phyloP scores from a whole-genome alignment of 2,888 invertebrate genomes.

The Morpho helenor region DNA sequence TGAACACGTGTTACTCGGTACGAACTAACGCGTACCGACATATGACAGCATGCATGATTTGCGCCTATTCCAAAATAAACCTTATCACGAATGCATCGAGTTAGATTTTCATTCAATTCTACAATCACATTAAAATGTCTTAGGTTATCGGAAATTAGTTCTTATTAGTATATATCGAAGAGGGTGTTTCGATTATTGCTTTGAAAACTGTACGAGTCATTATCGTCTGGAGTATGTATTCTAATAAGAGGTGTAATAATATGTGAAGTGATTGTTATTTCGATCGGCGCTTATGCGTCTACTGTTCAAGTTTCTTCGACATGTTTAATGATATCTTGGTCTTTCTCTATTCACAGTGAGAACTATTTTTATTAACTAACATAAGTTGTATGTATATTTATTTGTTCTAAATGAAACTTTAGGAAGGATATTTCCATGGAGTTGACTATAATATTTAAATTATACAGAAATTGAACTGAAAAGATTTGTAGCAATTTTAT shows the following conservation, averaged over 20 bases:
- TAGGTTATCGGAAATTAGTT: constrained; percentile 33
- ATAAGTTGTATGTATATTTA: neutral
- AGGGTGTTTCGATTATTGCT: constrained; percentile 29
- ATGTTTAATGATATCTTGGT: constrained; percentile 13
- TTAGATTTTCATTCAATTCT: constrained; percentile 22
- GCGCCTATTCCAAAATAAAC: constrained; percentile 26
- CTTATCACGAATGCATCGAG: constrained; percentile 26
- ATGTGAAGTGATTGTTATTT: constrained; percentile 30
- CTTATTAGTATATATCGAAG: constrained; percentile 31
- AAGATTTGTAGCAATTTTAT: neutral
- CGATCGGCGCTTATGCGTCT: constrained; percentile 26
- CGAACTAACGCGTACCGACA: constrained; percentile 36
- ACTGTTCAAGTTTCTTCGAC: constrained; percentile 23
- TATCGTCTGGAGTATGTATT: constrained; percentile 32
- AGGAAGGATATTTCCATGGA: too few relatives aligned
- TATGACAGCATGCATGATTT: constrained; percentile 31
- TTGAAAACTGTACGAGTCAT: constrained; percentile 26
- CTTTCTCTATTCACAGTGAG: constrained; percentile 4
- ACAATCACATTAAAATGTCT: constrained; percentile 23
- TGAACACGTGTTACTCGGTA: constrained; percentile 61
- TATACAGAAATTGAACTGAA: neutral
- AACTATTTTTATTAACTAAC: neutral
- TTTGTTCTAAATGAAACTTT: too few relatives aligned
- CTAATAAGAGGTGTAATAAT: constrained; percentile 39
- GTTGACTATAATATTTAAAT: too few relatives aligned